Base-by-base conservation (phyloP, 2,888 invertebrate species). In the Drosophila tripunctata region DNA sequence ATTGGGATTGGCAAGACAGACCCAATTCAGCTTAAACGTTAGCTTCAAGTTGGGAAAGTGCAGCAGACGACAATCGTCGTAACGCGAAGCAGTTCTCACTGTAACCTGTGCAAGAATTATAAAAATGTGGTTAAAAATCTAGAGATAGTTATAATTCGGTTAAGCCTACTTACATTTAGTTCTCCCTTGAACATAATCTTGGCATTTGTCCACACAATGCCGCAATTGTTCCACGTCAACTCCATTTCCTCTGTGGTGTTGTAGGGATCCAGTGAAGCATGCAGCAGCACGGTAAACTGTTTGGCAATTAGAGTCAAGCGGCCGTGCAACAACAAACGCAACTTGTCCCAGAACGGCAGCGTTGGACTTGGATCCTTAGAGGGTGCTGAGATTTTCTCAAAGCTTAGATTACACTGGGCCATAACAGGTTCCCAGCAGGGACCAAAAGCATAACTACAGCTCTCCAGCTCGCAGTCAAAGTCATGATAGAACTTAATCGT, bases 231-330 rank as follows among this genome's bases (percentile, higher is more conserved):
- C 99, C 99, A 99, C 0, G 97, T 96, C 70, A 99, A 93, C 91
- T 99, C 99, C 97, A 99, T 98, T 92, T 99, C 97, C 91, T 99
- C 99, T 0, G 99, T 99, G 3, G 98, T 98, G 90, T 99, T 99
- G 91, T 99, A 99, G 0, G 99, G 99, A 92, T 99, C 98, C 8
- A 98, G 93, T 0, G 99, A 99, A 3, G 98, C 99, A 90, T 99
- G 99, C 64, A 99, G 92, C 31, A 99, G 92, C 31, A 98, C 96
- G 0, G 98, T 97, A 90, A 98, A 93, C 89, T 96, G 96, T 82
- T 95, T 94, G 14, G 97, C 96, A 76, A 96, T 95, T 91, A 97
- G 95, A 0, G 98, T 98, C 41, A 99, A 91, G 1, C 98, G 94
- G 0, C 99, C 99, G 90, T 99, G 99, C 85, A 98, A 93, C 30